Evolutionary conservation across 2,113 vertebrate genomes (phyloP).

Genomic region (Larimichthys polyactis): DNA sequence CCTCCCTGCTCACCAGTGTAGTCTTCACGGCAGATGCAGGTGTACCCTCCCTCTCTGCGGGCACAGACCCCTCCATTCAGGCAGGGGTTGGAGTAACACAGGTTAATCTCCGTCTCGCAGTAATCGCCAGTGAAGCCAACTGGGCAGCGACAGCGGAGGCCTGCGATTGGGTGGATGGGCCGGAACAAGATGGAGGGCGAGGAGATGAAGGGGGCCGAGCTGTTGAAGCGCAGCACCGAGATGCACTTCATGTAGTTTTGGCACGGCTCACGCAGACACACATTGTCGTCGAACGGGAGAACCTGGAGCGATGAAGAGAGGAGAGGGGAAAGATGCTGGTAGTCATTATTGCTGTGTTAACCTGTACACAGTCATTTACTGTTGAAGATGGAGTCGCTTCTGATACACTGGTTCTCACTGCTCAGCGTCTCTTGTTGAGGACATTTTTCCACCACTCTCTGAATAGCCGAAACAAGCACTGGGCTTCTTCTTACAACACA

Average conservation of each 20-base stretch:
- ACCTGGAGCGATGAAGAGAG: constrained; percentile 78
- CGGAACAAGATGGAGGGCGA: constrained; percentile 95
- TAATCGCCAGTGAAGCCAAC: constrained; percentile 97
- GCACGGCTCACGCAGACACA: constrained; percentile 97
- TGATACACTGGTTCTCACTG: background rate
- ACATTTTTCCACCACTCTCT: background rate
- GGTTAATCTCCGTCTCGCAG: constrained; percentile 97
- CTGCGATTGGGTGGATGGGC: constrained; percentile 96
- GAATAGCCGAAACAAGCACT: background rate
- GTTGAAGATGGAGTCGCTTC: background rate
- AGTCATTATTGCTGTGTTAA: background rate
- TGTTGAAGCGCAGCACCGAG: constrained; percentile 97
- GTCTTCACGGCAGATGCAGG: constrained; percentile 93
- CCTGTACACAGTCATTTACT: background rate
- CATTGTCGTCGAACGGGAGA: constrained; percentile 97
- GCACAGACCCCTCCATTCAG: constrained; percentile 92
- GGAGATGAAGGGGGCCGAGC: constrained; percentile 95
- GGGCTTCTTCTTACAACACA: background rate
- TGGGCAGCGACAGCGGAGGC: constrained; percentile 96
- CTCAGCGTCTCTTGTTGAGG: background rate
- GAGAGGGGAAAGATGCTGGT: background rate
- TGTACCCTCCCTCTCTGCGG: constrained; percentile 94
- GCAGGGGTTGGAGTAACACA: constrained; percentile 99
- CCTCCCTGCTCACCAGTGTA: constrained; percentile 89
- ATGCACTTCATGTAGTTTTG: constrained; percentile 99